Evolutionary conservation across 1,140 invertebrate genomes (phyloP).

Genomic region (Drosophila parabipectinata): DNA sequence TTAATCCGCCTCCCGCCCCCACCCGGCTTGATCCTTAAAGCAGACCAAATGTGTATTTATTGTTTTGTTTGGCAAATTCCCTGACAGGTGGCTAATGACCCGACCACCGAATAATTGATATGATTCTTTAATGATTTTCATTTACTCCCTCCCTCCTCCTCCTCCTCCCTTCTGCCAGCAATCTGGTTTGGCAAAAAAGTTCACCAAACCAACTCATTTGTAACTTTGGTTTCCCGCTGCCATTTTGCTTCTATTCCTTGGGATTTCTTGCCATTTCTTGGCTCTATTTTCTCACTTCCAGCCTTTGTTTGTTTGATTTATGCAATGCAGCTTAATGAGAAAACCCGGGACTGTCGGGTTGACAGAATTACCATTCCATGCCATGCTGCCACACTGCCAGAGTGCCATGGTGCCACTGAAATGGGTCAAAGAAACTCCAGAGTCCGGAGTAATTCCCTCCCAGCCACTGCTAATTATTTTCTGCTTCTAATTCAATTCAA

Average conservation of each 20-base stretch:
- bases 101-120: constrained; percentile 57
- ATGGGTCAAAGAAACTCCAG: not conserved
- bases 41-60: not conserved
- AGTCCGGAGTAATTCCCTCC: not conserved
- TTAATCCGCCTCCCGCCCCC: constrained; percentile 16
- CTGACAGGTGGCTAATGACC: constrained; percentile 19
- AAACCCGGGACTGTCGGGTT: constrained; percentile 48
- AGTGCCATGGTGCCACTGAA: not conserved
- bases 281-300: constrained; percentile 35
- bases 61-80: not conserved
- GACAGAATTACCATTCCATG: constrained; percentile 19
- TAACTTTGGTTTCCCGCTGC: constrained; percentile 13
- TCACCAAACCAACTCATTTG: constrained; percentile 11
- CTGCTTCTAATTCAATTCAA: constrained; percentile 1
- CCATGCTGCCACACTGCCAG: too few species aligned
- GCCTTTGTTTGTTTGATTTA: constrained; percentile 72
- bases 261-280: constrained; percentile 4
- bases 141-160: not conserved
- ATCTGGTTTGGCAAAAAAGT: constrained; percentile 5
- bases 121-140: constrained; percentile 68
- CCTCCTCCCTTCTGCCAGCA: too few species aligned
- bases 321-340: constrained; percentile 70
- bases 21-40: constrained; percentile 26
- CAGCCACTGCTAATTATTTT: constrained; percentile 1
- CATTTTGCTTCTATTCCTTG: not conserved